Conservation (phyloP, 2,113 vertebrate species). For the Crotalus horridus region DNA sequence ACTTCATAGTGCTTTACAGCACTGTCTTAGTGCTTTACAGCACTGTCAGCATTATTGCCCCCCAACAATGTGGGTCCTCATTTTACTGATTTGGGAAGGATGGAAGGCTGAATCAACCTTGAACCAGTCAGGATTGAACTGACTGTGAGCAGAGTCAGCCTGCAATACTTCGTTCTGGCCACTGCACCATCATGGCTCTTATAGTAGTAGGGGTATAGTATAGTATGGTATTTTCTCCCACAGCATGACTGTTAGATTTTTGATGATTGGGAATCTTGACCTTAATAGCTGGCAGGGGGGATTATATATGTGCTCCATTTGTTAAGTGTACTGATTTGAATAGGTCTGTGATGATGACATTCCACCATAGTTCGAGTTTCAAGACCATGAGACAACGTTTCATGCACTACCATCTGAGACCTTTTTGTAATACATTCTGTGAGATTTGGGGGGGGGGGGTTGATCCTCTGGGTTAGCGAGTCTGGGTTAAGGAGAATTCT, state of each 20-base stretch:
- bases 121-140: background rate
- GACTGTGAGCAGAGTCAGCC: background rate
- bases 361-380: constrained; percentile 54
- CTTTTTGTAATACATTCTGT: too few species aligned
- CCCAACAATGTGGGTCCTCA: background rate
- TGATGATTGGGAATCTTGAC: background rate
- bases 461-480: background rate
- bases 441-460: background rate
- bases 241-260: background rate
- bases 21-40: background rate
- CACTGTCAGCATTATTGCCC: background rate
- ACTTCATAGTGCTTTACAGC: background rate
- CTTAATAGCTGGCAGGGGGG: background rate
- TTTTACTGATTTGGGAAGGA: background rate
- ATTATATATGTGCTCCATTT: background rate
- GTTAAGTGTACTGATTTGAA: background rate
- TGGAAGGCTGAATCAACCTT: background rate
- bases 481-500: rapidly evolving
- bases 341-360: constrained; percentile 34
- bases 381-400: constrained; percentile 53
- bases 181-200: background rate
- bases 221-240: background rate
- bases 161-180: background rate
- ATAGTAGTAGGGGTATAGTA: background rate
- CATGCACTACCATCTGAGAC: constrained; percentile 75